Percentiles rank a stretch among this genome's conserved stretches.
Conservation (phyloP, 1,140 invertebrate species). For the Hesperophylax magnus region DNA sequence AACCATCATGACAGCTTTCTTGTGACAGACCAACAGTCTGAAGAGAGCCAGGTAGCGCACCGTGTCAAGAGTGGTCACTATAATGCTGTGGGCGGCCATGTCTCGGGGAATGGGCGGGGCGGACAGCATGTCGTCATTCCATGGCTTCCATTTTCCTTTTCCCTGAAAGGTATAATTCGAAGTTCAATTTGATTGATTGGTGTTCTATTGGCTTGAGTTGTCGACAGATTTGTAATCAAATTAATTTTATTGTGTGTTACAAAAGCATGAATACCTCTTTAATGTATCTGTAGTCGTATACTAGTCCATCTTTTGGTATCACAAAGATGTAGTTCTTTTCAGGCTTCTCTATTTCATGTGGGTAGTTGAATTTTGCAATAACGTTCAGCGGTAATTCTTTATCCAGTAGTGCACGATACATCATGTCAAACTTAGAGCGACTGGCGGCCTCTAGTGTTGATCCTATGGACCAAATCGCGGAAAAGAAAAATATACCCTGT, state of each 20-base stretch:
- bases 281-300: slow-evolving; percentile 93
- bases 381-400: slow-evolving; percentile 80
- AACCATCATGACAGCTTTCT: slow-evolving; percentile 87
- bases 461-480: slow-evolving; percentile 92
- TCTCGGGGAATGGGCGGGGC: slow-evolving; percentile 89
- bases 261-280: slow-evolving; percentile 78
- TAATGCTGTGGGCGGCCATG: slow-evolving; percentile 93
- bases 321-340: slow-evolving; percentile 83
- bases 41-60: slow-evolving; percentile 86
- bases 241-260: too few relatives aligned
- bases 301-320: slow-evolving; percentile 83
- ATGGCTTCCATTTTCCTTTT: slow-evolving; percentile 91
- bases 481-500: slow-evolving; percentile 93
- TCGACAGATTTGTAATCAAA: too few relatives aligned
- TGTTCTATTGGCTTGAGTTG: too few relatives aligned
- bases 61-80: slow-evolving; percentile 92
- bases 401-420: slow-evolving; percentile 85
- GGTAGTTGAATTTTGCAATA: slow-evolving; percentile 68
- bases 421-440: slow-evolving; percentile 82
- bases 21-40: slow-evolving; percentile 82
- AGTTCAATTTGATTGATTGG: too few relatives aligned
- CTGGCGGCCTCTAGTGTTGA: slow-evolving; percentile 82
- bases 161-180: slow-evolving; percentile 67
- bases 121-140: slow-evolving; percentile 87
- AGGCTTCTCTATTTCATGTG: slow-evolving; percentile 72